These are phyloP conservation scores for Strongylocentrotus purpuratus DNA, from an alignment of 35 echinoderm and acorn worm species.

Conservation along the genomic window DNA sequence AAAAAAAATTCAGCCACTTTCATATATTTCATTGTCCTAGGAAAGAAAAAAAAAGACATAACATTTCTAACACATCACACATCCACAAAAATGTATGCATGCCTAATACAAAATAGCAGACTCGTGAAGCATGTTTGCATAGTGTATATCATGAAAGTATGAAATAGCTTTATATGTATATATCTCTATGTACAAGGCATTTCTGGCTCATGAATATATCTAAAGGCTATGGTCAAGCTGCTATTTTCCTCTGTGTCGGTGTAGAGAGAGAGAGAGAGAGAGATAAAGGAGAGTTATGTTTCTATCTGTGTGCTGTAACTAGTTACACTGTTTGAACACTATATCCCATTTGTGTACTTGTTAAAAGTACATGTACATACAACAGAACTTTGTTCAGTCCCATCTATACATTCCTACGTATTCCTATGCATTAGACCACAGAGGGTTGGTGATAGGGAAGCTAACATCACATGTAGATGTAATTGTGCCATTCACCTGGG, in stretches of 20 bases:
- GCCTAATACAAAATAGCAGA: neutral
- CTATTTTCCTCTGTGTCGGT: neutral
- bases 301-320: neutral
- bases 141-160: conserved; percentile 5
- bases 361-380: neutral
- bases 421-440: neutral
- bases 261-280: neutral
- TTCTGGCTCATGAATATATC: neutral
- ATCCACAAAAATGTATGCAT: neutral
- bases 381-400: neutral
- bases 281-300: neutral
- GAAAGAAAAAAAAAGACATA: neutral
- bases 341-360: neutral
- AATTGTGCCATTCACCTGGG: too few species aligned
- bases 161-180: conserved; percentile 14
- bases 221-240: neutral
- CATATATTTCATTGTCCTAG: conserved; percentile 5
- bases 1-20: conserved; percentile 38
- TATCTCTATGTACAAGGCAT: conserved; percentile 17
- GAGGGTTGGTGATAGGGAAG: too few species aligned
- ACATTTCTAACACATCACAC: neutral
- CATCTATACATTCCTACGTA: neutral
- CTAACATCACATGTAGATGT: too few species aligned
- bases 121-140: neutral
- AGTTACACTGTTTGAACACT: neutral